Conservation (phyloP, 2,888 invertebrate genomes). For the Drosophila phalerata region DNA sequence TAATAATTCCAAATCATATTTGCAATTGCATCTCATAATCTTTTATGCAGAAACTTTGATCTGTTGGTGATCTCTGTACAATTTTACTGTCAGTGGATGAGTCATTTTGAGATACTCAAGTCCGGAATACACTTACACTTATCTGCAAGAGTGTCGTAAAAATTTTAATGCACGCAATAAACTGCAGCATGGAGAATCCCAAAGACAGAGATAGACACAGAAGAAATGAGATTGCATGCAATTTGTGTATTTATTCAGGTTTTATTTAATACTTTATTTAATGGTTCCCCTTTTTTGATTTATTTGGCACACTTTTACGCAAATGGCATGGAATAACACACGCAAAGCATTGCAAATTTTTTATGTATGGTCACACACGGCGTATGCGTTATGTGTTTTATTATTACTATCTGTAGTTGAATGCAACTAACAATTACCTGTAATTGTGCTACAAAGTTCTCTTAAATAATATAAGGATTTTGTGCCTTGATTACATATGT, state of each 20-base stretch:
- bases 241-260: conserved; percentile 62
- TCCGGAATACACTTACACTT: conserved; percentile 19
- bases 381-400: conserved; percentile 61
- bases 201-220: not conserved
- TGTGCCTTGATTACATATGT: not conserved
- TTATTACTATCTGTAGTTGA: not conserved
- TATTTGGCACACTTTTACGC: conserved; percentile 72
- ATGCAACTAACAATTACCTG: conserved; percentile 17
- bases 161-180: conserved; percentile 46
- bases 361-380: conserved; percentile 52
- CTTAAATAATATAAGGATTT: conserved; percentile 1
- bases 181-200: conserved; percentile 38
- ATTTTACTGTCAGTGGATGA: conserved; percentile 17
- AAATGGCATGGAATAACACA: conserved; percentile 57
- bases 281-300: conserved; percentile 62
- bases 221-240: conserved; percentile 6
- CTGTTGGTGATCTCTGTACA: not conserved
- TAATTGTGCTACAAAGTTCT: not conserved
- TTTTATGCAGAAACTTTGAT: not conserved
- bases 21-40: not conserved
- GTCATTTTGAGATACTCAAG: conserved; percentile 12
- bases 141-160: conserved; percentile 50
- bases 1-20: not conserved
- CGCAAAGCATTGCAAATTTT: conserved; percentile 38
- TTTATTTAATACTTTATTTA: conserved; percentile 62